Base-by-base conservation (phyloP, 2,888 invertebrate species). In the Drosophila suboccidentalis region DNA sequence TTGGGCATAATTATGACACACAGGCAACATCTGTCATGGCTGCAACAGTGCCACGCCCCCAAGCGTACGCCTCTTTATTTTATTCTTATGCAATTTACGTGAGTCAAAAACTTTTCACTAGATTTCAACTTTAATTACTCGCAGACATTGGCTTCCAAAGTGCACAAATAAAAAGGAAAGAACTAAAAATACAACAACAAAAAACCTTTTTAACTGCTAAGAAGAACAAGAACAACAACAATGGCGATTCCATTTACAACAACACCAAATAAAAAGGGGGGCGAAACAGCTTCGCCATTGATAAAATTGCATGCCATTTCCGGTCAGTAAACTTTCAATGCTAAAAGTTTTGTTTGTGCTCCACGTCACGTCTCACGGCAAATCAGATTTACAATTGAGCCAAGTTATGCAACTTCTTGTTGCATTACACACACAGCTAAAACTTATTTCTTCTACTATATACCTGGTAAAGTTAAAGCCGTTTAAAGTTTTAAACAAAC, bases 241-340 rank as follows among this genome's bases (percentile, higher is more conserved):
- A 49, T n/a, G 17, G 22, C 32, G 38, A 59, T 55, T 34, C 32
- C 36, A 36, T 44, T 55, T 67, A 67, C 67, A 26, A 47, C 19
- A 63, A 34, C 32, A 19, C 5, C n/a, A n/a, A 6, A 9, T 11
- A 36, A 6, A 11, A 38, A 38, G 10, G 10, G 29, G 32, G 36
- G 11, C 2, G 22, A 6, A 15, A 39, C 41, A 53, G 58, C 47
- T 38, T 34, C 26, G 66, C 63, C 80, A 75, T 78, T 86, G 89
- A 86, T 89, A 83, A 87, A 89, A 87, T 75, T 87, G 87, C 78
- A 84, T 78, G 87, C 81, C 89, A 81, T 83, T 84, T 84, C 87
- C 89, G 84, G 84, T 89, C 87, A 84, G 69, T 78, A 89, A 84
- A 84, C 84, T 84, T 87, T 74, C 66, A 70, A 80, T 87, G 75